Evolutionary conservation across 2,888 invertebrate genomes (phyloP).

Genomic region (Hemaris fuciformis): DNA sequence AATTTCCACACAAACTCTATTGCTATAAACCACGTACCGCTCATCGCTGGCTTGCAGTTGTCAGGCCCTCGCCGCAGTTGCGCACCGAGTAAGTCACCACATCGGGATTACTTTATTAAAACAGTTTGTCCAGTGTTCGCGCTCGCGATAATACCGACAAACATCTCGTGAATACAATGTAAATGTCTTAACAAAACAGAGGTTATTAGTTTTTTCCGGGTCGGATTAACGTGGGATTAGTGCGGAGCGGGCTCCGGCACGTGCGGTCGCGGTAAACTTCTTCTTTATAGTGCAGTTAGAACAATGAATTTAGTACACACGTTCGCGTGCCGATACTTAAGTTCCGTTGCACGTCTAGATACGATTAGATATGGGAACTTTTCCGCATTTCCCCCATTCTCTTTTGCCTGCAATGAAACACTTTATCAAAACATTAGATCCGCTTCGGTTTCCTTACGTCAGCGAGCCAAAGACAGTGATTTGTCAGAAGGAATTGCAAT

Average conservation of each 20-base stretch:
- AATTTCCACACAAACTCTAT: constrained; percentile 37
- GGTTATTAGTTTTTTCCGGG: constrained; percentile 72
- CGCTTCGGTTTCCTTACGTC: constrained; percentile 48
- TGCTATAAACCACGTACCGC: constrained; percentile 42
- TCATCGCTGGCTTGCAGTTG: constrained; percentile 30
- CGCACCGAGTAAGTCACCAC: constrained; percentile 44
- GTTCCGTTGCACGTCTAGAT: constrained; percentile 48
- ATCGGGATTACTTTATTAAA: constrained; percentile 60
- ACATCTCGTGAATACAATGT: constrained; percentile 57
- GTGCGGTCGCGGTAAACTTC: constrained; percentile 58
- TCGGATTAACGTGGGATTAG: constrained; percentile 72
- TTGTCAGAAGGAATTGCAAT: constrained; percentile 45
- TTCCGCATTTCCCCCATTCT: constrained; percentile 53
- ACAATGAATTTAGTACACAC: constrained; percentile 46
- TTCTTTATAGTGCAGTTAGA: constrained; percentile 40
- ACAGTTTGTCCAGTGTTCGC: constrained; percentile 54
- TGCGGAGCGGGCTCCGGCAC: constrained; percentile 49
- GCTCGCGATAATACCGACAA: constrained; percentile 62
- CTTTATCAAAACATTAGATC: constrained; percentile 47
- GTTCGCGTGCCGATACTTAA: constrained; percentile 39
- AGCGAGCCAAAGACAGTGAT: constrained; percentile 42
- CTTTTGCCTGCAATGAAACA: constrained; percentile 49
- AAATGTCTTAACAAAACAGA: constrained; percentile 70
- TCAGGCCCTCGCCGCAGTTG: constrained; percentile 39
- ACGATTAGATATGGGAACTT: constrained; percentile 57